Conservation (phyloP, 2,113 vertebrate genomes). For the Candoia aspera region DNA sequence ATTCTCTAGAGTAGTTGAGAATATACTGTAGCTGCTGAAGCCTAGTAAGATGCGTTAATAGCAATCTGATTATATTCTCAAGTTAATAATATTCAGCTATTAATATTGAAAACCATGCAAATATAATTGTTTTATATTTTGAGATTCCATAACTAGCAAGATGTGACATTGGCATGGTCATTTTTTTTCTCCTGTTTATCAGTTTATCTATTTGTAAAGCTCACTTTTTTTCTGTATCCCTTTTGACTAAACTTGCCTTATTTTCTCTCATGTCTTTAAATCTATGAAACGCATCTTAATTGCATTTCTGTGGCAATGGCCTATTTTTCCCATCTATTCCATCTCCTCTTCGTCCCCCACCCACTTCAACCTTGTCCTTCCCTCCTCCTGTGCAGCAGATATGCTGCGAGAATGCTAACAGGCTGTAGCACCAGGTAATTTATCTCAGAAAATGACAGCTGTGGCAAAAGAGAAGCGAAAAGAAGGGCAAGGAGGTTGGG, state of each 20-base stretch:
- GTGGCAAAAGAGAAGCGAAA: conserved; percentile 25
- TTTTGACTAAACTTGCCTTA: conserved; percentile 5
- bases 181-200: background rate
- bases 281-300: conserved; percentile 55
- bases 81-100: background rate
- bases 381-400: conserved; percentile 42
- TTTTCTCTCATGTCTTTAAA: conserved; percentile 40
- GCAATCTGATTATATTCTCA: background rate
- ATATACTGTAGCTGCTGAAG: background rate
- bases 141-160: background rate
- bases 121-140: background rate
- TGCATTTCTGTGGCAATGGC: conserved; percentile 76
- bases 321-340: conserved; percentile 60
- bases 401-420: conserved; percentile 61
- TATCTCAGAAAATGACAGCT: conserved; percentile 57
- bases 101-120: background rate
- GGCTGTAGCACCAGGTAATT: conserved; percentile 56
- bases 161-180: too few relatives aligned
- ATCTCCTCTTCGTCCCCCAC: conserved; percentile 24
- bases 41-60: background rate
- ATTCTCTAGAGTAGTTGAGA: background rate
- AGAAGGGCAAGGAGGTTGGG: background rate
- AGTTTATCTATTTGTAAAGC: conserved; percentile 30
- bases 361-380: background rate
- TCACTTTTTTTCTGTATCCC: conserved; percentile 25